phyloP scores from a whole-genome alignment of 2,888 invertebrate genomes.

The Drosophila robusta region DNA sequence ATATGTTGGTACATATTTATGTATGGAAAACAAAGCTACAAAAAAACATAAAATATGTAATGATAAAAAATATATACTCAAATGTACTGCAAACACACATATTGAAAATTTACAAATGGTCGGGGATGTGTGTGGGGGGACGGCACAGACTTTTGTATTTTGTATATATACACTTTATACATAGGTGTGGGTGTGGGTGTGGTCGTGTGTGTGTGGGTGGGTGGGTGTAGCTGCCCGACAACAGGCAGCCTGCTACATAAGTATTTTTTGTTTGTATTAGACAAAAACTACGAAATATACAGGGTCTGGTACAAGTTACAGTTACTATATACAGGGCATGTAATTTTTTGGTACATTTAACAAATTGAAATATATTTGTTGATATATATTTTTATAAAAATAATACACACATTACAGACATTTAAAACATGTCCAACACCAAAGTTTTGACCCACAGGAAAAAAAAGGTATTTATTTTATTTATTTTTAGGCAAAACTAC shows the following conservation, averaged over 20 bases:
- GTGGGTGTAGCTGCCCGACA: slow-evolving; percentile 52
- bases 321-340: slow-evolving; percentile 27
- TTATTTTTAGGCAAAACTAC: slow-evolving; percentile 53
- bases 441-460: slow-evolving; percentile 39
- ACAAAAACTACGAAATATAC: slow-evolving; percentile 64
- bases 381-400: slow-evolving; percentile 8
- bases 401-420: slow-evolving; percentile 52
- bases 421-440: slow-evolving; percentile 70
- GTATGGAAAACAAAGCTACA: slow-evolving; percentile 57
- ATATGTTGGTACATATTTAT: slow-evolving; percentile 57
- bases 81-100: slow-evolving; percentile 51
- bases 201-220: slow-evolving; percentile 36
- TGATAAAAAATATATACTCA: slow-evolving; percentile 37
- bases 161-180: slow-evolving; percentile 35
- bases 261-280: slow-evolving; percentile 50
- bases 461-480: slow-evolving; percentile 5
- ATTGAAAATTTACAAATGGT: slow-evolving; percentile 8
- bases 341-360: slow-evolving; percentile 51
- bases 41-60: slow-evolving; percentile 43
- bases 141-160: slow-evolving; percentile 22
- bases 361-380: slow-evolving; percentile 24
- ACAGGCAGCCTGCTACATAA: slow-evolving; percentile 47
- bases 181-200: slow-evolving; percentile 41
- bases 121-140: slow-evolving; percentile 19
- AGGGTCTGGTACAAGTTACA: slow-evolving; percentile 18